These are phyloP conservation scores for Platysteira castanea DNA, from an alignment of 2,113 vertebrate genomes.

Conservation along the genomic window DNA sequence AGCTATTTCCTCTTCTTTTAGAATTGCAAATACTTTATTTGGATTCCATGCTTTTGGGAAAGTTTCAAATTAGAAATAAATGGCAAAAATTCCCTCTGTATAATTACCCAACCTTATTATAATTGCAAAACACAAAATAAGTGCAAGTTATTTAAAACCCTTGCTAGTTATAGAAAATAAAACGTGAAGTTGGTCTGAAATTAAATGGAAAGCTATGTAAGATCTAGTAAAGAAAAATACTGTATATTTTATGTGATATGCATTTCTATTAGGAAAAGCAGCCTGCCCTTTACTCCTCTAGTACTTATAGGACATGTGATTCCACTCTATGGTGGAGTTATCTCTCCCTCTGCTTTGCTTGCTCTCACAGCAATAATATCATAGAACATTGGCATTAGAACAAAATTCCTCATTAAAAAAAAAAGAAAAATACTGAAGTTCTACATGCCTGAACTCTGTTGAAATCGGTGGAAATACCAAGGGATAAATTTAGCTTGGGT, in stretches of 20 bases:
- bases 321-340: background rate
- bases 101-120: constrained; percentile 15
- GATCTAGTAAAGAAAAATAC: too few species aligned
- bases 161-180: background rate
- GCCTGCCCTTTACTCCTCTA: background rate
- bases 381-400: background rate
- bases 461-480: constrained; percentile 16
- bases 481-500: constrained; percentile 9
- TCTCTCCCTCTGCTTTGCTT: background rate
- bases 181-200: background rate
- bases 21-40: background rate
- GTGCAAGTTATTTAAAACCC: constrained; percentile 1
- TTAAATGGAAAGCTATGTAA: background rate
- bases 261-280: background rate
- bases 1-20: background rate
- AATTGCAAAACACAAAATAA: constrained; percentile 31
- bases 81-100: background rate
- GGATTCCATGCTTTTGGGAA: background rate
- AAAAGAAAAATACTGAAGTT: background rate
- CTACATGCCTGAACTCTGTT: background rate
- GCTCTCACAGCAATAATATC: background rate
- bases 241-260: background rate
- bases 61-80: constrained; percentile 17
- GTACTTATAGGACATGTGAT: background rate
- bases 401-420: background rate